A percentile compares a stretch with the other conserved stretches of the same genome.
Evolutionary conservation across 1,140 invertebrate species (phyloP).

Genomic region (Magallana ariakensis): DNA sequence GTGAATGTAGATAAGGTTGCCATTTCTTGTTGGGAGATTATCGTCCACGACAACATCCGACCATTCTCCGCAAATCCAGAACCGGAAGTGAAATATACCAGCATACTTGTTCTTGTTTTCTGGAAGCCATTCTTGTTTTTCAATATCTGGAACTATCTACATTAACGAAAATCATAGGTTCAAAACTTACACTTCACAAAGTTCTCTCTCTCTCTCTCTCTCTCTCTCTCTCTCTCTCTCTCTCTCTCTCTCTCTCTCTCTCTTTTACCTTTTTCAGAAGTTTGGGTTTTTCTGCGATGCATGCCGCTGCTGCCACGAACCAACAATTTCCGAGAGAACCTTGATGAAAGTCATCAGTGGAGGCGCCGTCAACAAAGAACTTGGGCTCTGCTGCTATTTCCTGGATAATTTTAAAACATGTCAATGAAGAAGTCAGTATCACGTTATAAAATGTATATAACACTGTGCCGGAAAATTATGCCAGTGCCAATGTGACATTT

Average conservation of each 20-base stretch:
- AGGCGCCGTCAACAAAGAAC: conserved; percentile 82
- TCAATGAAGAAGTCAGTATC: too few relatives aligned
- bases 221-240: too few relatives aligned
- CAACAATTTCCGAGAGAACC: conserved; percentile 84
- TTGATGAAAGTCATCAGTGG: conserved; percentile 83
- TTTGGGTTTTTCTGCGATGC: conserved; percentile 85
- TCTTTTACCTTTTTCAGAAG: conserved; percentile 81
- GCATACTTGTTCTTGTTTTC: conserved; percentile 71
- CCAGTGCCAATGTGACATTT: too few relatives aligned
- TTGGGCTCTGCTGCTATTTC: conserved; percentile 79
- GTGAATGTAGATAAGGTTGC: conserved; percentile 86
- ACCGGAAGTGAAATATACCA: conserved; percentile 84
- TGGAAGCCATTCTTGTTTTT: conserved; percentile 75
- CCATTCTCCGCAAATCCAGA: conserved; percentile 90
- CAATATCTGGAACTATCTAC: conserved; percentile 76
- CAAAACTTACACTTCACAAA: too few relatives aligned
- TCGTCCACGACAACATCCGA: conserved; percentile 89
- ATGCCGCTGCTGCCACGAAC: conserved; percentile 86
- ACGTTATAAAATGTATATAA: too few relatives aligned
- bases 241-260: background rate
- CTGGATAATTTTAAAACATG: conserved; percentile 72
- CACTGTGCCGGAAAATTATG: too few relatives aligned
- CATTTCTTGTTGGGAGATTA: conserved; percentile 86
- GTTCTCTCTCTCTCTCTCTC: too few relatives aligned
- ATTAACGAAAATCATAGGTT: too few relatives aligned